These are phyloP conservation scores for Anastatus disparis DNA, from an alignment of 1,140 invertebrate genomes.

Conservation along the genomic window DNA sequence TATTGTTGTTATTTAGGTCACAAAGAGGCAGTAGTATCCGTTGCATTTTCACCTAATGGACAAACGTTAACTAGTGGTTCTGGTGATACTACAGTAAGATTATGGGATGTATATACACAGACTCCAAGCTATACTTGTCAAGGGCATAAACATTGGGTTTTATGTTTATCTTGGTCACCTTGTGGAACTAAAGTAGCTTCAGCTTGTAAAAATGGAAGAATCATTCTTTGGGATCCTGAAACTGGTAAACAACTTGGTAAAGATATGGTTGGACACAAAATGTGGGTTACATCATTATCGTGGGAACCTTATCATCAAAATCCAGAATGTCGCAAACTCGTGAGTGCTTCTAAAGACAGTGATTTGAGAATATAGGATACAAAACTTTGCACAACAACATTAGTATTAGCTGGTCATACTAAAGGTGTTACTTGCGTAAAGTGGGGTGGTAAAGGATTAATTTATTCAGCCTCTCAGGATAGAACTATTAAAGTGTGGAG, in stretches of 20 bases:
- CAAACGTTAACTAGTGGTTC: slow-evolving; percentile 93
- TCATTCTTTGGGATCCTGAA: slow-evolving; percentile 91
- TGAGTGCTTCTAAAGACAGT: slow-evolving; percentile 93
- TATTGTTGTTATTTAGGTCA: slow-evolving; percentile 74
- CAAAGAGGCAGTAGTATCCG: slow-evolving; percentile 94
- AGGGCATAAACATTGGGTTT: slow-evolving; percentile 95
- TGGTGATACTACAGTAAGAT: slow-evolving; percentile 95
- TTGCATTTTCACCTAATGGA: slow-evolving; percentile 94
- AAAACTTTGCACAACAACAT: slow-evolving; percentile 73
- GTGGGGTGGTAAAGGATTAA: slow-evolving; percentile 94
- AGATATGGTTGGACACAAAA: slow-evolving; percentile 87
- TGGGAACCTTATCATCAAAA: slow-evolving; percentile 97
- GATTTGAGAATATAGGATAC: slow-evolving; percentile 98
- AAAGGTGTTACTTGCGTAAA: slow-evolving; percentile 92
- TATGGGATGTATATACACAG: slow-evolving; percentile 97
- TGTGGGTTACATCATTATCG: slow-evolving; percentile 91
- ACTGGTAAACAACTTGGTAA: slow-evolving; percentile 85
- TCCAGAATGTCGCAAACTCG: slow-evolving; percentile 82
- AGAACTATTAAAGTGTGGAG: slow-evolving; percentile 98
- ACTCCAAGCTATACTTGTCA: slow-evolving; percentile 90
- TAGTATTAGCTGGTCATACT: slow-evolving; percentile 82
- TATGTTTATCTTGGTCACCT: slow-evolving; percentile 96
- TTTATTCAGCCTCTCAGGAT: slow-evolving; percentile 97
- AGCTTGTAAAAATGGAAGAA: slow-evolving; percentile 93
- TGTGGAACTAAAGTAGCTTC: slow-evolving; percentile 92